Base-by-base conservation (phyloP, 2,797 vertebrate genomes). In the Pseudocheirus occidentalis region DNA sequence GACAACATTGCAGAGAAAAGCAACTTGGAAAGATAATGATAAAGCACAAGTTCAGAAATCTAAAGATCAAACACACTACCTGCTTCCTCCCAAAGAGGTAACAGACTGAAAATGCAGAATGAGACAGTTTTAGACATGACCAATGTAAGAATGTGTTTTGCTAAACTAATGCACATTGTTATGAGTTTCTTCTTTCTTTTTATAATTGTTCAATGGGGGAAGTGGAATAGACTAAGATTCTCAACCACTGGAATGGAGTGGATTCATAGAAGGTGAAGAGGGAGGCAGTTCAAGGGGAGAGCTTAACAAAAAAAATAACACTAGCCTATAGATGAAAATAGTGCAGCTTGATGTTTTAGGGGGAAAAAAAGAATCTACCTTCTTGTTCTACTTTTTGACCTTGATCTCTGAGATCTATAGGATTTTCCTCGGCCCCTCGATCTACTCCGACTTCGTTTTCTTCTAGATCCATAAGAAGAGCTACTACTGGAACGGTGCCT, bases 391-490 rank as follows among this genome's bases (percentile, higher is more conserved):
- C 99, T 99, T 97, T 99, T 99, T 53, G 99, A 99, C 62, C 98
- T 98, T 53, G 99, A 99, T 87, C 99, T 99, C 92, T 99, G 99
- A 94, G 99, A 99, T 92, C 99, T 99, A 97, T 99, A 99, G 92
- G 98, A 98, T 96, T 99, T 99, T 93, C 98, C 98, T 98, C 98
- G 98, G 90, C 98, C 98, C 95, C 99, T 98, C 4, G 99, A 99
- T 40, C 98, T 98, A 97, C 99, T 99, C 57, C 98, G 99, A 97
- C 99, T 99, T 98, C 98, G 99, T 98, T 98, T 99, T 97, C 99
- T 99, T 97, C 99, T 98, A 24, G 99, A 99, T 92, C 99, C 99
- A n/a, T 99, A 99, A 1, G 99, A 99, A 5, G 99, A 99, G 93
- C 99, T 99, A 98, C 99, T 99, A 99, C 99, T 99, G 91, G 99